Percentiles rank a stretch among this genome's conserved stretches.
Conservation (phyloP, 2,888 invertebrate species). For the Scaptodrosophila latifasciaeformis region DNA sequence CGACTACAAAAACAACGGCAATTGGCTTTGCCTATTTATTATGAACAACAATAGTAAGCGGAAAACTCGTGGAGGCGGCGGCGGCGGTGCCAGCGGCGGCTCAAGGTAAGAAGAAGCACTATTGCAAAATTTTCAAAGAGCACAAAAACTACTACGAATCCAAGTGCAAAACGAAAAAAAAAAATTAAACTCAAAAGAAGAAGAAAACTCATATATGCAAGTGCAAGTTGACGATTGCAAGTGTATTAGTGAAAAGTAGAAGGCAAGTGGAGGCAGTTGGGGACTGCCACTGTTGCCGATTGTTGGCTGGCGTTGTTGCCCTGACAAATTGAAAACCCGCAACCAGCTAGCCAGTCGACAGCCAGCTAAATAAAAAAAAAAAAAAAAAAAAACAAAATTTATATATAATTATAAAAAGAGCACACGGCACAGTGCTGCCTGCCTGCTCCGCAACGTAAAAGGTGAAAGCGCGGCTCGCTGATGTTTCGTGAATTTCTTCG, state of each 20-base stretch:
- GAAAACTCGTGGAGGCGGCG: slow-evolving; percentile 85
- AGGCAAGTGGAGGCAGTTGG: too few relatives aligned
- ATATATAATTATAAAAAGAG: too few relatives aligned
- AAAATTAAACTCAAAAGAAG: slow-evolving; percentile 9
- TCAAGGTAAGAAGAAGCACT: slow-evolving; percentile 66
- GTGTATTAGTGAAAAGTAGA: too few relatives aligned
- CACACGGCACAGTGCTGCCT: neutral
- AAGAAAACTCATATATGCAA: slow-evolving; percentile 17
- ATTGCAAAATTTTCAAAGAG: slow-evolving; percentile 33
- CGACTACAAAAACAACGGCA: slow-evolving; percentile 26
- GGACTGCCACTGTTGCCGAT: too few relatives aligned
- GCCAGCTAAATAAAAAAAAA: slow-evolving; percentile 17
- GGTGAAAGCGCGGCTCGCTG: slow-evolving; percentile 31
- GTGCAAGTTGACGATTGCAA: too few relatives aligned
- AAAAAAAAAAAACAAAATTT: too few relatives aligned
- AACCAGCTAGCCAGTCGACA: slow-evolving; percentile 15
- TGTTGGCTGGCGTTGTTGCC: slow-evolving; percentile 31
- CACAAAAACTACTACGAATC: slow-evolving; percentile 47
- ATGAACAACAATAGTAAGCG: slow-evolving; percentile 82
- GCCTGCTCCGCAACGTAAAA: too few relatives aligned
- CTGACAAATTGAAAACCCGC: slow-evolving; percentile 41
- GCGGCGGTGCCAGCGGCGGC: slow-evolving; percentile 47
- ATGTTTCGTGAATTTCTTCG: slow-evolving; percentile 19
- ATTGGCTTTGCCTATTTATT: slow-evolving; percentile 40
- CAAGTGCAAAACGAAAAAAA: slow-evolving; percentile 31